Conservation (phyloP, 2,888 invertebrate genomes). For the Nemurella pictetii region DNA sequence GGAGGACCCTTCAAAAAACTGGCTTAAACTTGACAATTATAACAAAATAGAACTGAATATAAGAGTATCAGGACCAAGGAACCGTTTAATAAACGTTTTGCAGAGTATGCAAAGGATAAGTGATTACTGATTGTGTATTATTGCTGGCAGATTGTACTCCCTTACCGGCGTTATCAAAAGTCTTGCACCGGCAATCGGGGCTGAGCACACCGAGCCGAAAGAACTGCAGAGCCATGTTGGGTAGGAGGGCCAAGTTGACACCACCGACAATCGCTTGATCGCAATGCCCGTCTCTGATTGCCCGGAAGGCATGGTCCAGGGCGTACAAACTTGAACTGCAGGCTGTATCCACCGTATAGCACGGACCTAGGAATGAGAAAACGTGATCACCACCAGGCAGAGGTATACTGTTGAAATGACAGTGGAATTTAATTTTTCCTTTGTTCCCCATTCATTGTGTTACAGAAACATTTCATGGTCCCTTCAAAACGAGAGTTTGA, state of each 20-base stretch:
- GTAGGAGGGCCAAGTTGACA: constrained; percentile 81
- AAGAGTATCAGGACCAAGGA: too few relatives aligned
- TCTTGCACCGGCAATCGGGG: constrained; percentile 83
- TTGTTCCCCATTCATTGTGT: too few relatives aligned
- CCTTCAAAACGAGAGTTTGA: too few relatives aligned
- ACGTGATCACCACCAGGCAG: too few relatives aligned
- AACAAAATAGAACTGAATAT: too few relatives aligned
- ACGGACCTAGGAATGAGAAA: constrained; percentile 64
- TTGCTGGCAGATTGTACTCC: background rate
- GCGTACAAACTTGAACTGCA: constrained; percentile 93
- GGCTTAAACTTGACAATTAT: too few relatives aligned
- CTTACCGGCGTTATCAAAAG: constrained; percentile 76
- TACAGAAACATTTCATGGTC: too few relatives aligned
- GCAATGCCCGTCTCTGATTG: constrained; percentile 77
- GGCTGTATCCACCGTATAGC: constrained; percentile 87
- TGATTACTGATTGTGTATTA: background rate
- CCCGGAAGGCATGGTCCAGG: constrained; percentile 76
- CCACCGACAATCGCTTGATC: constrained; percentile 91
- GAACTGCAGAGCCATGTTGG: constrained; percentile 87
- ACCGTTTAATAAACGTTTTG: constrained; percentile 19
- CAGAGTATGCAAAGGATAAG: background rate
- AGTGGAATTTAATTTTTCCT: too few relatives aligned
- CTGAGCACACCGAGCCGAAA: constrained; percentile 72
- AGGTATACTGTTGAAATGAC: too few relatives aligned
- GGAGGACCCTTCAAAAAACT: too few relatives aligned